Percentiles rank a stretch among this genome's conserved stretches.
Conservation (phyloP, 2,113 vertebrate species). For the Strix uralensis region DNA sequence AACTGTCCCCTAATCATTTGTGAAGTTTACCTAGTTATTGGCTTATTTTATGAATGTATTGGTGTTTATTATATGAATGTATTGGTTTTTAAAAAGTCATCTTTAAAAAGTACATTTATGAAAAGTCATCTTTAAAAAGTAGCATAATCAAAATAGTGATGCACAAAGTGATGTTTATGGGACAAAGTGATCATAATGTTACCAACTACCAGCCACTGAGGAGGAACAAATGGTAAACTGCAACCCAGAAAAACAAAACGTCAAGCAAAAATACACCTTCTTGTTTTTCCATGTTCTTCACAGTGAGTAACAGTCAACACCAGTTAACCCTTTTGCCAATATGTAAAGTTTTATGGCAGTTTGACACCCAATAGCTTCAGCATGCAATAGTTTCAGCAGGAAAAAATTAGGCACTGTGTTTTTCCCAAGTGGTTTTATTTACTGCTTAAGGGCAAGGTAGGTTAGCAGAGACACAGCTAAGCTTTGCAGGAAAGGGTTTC, state of each 20-base stretch:
- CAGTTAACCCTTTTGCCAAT: background rate
- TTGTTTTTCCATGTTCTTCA: background rate
- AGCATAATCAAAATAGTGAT: background rate
- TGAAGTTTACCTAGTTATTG: background rate
- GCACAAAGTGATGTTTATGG: background rate
- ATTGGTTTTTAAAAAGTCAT: background rate
- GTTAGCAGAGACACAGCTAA: background rate
- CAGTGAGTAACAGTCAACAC: background rate
- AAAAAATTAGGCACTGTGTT: background rate
- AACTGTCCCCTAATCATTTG: background rate
- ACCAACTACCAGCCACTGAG: background rate
- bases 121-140: background rate
- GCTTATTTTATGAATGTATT: background rate
- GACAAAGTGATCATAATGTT: background rate
- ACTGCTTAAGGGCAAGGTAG: background rate
- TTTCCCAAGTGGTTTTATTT: background rate
- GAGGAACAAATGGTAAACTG: background rate
- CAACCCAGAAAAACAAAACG: background rate
- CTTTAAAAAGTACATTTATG: background rate
- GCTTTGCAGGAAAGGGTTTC: background rate
- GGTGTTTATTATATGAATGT: background rate
- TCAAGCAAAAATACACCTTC: background rate
- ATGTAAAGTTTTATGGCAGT: background rate
- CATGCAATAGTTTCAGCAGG: background rate
- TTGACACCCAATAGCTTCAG: background rate